Percentiles rank a stretch among this genome's conserved stretches.
These are phyloP conservation scores for Cossypha niveicapilla DNA, from an alignment of 2,797 vertebrate species.

Conservation along the genomic window DNA sequence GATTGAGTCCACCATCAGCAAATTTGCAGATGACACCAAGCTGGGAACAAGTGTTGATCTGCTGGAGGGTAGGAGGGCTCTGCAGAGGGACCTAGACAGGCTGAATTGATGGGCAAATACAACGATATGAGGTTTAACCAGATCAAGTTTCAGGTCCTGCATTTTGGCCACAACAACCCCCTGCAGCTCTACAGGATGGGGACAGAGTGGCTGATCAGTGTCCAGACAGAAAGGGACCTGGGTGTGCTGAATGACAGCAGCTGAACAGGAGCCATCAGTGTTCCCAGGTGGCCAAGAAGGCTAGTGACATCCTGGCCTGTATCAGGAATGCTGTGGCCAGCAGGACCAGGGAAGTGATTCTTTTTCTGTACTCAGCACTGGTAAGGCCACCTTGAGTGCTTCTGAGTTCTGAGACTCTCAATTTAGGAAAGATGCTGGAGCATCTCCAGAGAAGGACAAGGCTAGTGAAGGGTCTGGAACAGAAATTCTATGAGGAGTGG, in stretches of 20 bases:
- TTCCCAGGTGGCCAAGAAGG: neutral
- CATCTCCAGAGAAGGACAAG: neutral
- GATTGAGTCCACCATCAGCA: neutral
- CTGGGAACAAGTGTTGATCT: neutral
- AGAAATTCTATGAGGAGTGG: rapidly evolving
- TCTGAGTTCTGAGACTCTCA: neutral
- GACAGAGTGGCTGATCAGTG: neutral
- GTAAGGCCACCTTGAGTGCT: neutral
- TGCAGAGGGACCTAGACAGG: neutral
- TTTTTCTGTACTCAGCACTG: neutral
- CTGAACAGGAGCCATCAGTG: neutral
- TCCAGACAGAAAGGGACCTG: neutral
- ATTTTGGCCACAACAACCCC: neutral
- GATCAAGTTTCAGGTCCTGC: neutral
- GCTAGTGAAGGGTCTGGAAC: neutral
- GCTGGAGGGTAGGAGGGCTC: neutral
- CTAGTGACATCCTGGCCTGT: neutral
- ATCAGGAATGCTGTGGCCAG: neutral
- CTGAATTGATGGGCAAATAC: neutral
- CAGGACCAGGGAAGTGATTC: neutral
- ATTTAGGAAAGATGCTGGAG: neutral
- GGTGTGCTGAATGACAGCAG: neutral
- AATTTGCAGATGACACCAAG: neutral
- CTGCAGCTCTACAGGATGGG: neutral
- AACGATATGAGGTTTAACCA: neutral